phyloP scores from a whole-genome alignment of 2,888 invertebrate genomes.

The Herminia tarsipennalis region DNA sequence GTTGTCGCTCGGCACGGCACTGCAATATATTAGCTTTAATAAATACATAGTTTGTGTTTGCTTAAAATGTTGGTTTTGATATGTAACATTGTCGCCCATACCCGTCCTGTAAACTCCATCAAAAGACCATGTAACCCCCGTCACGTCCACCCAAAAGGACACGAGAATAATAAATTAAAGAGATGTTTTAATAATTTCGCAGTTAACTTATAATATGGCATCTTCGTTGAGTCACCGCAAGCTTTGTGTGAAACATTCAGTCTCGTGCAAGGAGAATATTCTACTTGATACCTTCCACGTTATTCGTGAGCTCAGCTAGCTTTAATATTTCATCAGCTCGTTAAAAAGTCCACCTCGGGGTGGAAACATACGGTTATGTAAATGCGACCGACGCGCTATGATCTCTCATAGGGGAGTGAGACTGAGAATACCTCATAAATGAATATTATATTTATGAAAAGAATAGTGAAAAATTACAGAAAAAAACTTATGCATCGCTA shows the following conservation, averaged over 20 bases:
- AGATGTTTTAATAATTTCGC: not conserved
- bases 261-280: constrained; percentile 19
- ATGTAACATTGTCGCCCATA: no score
- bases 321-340: constrained; percentile 40
- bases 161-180: not conserved
- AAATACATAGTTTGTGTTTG: no score
- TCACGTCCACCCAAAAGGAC: no score
- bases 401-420: not conserved
- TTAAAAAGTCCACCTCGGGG: constrained; percentile 36
- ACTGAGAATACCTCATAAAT: no score
- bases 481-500: no score
- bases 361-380: constrained; percentile 15
- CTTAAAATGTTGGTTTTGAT: no score
- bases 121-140: no score
- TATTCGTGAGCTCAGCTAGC: constrained; percentile 22
- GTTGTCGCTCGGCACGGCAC: no score
- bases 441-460: not conserved
- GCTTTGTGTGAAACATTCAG: not conserved
- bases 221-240: not conserved
- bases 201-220: not conserved
- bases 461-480: no score
- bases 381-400: not conserved
- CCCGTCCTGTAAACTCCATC: no score
- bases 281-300: constrained; percentile 18
- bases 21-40: not conserved